phyloP scores from a whole-genome alignment of 1,140 invertebrate genomes.

The Oryctes rhinoceros region DNA sequence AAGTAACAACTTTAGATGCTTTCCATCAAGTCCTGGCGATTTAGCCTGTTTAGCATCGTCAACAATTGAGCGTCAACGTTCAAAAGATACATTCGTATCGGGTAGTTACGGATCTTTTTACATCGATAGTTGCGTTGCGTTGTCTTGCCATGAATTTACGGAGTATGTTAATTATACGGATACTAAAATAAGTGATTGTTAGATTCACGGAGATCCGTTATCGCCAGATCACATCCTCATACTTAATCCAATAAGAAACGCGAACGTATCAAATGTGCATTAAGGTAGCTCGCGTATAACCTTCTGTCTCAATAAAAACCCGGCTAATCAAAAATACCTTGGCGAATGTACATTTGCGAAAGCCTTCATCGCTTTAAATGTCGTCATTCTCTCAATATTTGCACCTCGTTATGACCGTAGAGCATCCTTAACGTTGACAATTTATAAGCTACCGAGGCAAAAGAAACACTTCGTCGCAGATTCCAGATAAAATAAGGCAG shows the following conservation, averaged over 20 bases:
- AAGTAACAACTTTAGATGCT: too few relatives aligned
- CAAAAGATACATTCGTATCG: too few relatives aligned
- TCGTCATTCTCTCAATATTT: neutral
- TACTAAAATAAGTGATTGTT: too few relatives aligned
- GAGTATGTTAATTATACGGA: too few relatives aligned
- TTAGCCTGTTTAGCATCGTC: too few relatives aligned
- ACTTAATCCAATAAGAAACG: neutral
- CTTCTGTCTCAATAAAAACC: neutral
- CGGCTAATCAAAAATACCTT: neutral
- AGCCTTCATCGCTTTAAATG: neutral
- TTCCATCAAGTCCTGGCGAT: too few relatives aligned
- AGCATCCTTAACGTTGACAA: neutral
- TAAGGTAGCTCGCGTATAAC: neutral
- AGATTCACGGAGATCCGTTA: too few relatives aligned
- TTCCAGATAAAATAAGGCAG: neutral
- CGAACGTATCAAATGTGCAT: neutral
- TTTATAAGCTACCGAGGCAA: neutral
- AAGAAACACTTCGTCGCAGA: neutral
- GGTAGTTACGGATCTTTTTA: too few relatives aligned
- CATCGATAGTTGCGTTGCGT: too few relatives aligned
- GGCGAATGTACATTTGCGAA: neutral
- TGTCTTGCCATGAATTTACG: too few relatives aligned
- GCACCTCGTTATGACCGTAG: neutral
- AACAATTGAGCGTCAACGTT: too few relatives aligned
- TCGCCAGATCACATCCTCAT: neutral